Base-by-base conservation (phyloP, 2,888 invertebrate species). In the Psylliodes chrysocephalus region DNA sequence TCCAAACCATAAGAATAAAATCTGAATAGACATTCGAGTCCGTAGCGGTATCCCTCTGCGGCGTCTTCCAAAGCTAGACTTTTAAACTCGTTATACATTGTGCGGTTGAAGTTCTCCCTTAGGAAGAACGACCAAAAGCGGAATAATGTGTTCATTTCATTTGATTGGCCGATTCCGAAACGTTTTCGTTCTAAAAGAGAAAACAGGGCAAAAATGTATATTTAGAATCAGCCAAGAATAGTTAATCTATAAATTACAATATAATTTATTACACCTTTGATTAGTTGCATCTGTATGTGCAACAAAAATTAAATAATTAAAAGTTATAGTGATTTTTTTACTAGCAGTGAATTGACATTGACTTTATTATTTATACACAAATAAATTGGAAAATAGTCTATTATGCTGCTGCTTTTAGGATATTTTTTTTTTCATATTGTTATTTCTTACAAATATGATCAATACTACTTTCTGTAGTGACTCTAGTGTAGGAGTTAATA, bases 101-200 rank as follows among this genome's bases (percentile, higher is more conserved):
- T 95, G 74, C 93, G 90, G 84, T 99, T 99, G 85, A 97, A 99
- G 81, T 98, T 96, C 81, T 98, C 98, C 66, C 99, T 86, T 69
- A 99, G 86, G 87, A 99, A 99, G 89, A 98, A 98, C 25, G 98
- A 98, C 99, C 99, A 99, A 86, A 99, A 99, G 67, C 99, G 88
- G 87, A 97, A 99, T 53, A 99, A 86, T 0, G 99, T 99, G 84
- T 99, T 99, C 98, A 99, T 99, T 84, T 99, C 99, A 79, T 95
- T 96, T 4, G 96, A 96, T 79, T 94, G 94, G 0, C 98, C 98
- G 76, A 91, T 91, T 66, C 98, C 98, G 60, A 95, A 87, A 79
- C 93, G 90, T 83, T 94, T 94, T 71, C 98, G 91, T 81, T 98
- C 98, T 92, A 86, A 73, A 81, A n/a, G n/a, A n/a, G n/a, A n/a